phyloP scores from a whole-genome alignment of 2,888 invertebrate species.

The Eupeodes luniger region DNA sequence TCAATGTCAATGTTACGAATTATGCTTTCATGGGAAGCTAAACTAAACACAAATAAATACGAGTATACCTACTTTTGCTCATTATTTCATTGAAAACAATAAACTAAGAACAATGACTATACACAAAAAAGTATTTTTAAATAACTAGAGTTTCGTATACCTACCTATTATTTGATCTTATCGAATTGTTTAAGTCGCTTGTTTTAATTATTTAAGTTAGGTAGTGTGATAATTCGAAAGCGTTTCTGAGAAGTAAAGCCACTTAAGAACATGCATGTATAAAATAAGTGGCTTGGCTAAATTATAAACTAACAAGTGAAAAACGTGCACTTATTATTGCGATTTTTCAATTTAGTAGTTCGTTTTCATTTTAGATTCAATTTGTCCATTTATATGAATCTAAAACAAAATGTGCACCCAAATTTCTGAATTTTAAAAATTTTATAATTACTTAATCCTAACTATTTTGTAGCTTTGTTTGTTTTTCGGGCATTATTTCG shows the following conservation, averaged over 20 bases:
- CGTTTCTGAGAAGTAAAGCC: neutral
- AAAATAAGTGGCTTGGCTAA: neutral
- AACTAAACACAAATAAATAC: no score
- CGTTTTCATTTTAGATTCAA: no score
- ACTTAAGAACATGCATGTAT: neutral
- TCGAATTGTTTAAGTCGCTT: neutral
- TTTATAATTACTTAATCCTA: no score
- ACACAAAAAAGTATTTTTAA: neutral
- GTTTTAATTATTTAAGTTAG: neutral
- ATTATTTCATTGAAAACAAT: slow-evolving; percentile 16
- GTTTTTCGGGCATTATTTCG: no score
- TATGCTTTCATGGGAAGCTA: slow-evolving; percentile 14
- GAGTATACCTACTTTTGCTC: neutral
- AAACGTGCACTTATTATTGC: no score
- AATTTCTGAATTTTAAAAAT: no score
- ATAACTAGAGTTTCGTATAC: neutral
- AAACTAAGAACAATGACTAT: neutral
- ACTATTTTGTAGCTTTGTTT: no score
- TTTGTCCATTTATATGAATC: no score
- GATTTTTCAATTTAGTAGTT: no score
- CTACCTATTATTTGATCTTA: neutral
- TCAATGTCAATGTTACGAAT: slow-evolving; percentile 16
- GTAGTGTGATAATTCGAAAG: neutral
- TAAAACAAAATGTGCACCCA: no score
- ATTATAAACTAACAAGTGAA: no score